Evolutionary conservation across 2,113 vertebrate genomes (phyloP).

Genomic region (Tragelaphus imberbis): DNA sequence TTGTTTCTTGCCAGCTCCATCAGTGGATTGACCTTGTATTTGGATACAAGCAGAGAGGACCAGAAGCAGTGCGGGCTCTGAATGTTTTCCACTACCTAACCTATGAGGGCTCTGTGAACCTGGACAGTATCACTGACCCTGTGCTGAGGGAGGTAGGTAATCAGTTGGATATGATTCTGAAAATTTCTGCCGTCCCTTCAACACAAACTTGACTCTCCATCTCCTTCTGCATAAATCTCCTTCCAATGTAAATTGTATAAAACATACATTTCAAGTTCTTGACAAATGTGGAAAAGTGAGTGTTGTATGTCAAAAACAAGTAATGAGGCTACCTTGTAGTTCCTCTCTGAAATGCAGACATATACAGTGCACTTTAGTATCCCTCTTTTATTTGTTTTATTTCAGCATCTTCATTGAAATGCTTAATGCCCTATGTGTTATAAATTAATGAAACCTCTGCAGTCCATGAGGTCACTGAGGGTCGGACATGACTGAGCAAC

Average conservation of each 20-base stretch:
- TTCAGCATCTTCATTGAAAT: constrained; percentile 2
- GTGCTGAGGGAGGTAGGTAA: constrained; percentile 91
- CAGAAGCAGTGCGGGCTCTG: constrained; percentile 95
- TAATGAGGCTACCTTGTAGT: neutral
- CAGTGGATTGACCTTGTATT: constrained; percentile 99
- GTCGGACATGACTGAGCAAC: too few species aligned
- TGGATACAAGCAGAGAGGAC: constrained; percentile 98
- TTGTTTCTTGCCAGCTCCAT: constrained; percentile 99
- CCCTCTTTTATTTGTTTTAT: neutral
- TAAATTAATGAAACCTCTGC: neutral
- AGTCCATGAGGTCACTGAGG: too few species aligned
- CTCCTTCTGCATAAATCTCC: constrained; percentile 29
- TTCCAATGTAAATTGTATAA: neutral
- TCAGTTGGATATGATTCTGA: neutral
- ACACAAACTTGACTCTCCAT: neutral
- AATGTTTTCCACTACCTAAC: constrained; percentile 98
- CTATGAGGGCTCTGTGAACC: constrained; percentile 94
- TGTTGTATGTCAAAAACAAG: constrained; percentile 1
- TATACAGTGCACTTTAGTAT: neutral
- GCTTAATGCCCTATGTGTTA: neutral
- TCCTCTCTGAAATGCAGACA: neutral
- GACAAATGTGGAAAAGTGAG: neutral
- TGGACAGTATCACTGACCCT: constrained; percentile 93
- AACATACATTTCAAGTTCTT: neutral
- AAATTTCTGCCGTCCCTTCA: constrained; percentile 40